Percentiles rank a stretch among this genome's conserved stretches.
phyloP scores from a whole-genome alignment of 2,888 invertebrate genomes.

The Noctua comes region DNA sequence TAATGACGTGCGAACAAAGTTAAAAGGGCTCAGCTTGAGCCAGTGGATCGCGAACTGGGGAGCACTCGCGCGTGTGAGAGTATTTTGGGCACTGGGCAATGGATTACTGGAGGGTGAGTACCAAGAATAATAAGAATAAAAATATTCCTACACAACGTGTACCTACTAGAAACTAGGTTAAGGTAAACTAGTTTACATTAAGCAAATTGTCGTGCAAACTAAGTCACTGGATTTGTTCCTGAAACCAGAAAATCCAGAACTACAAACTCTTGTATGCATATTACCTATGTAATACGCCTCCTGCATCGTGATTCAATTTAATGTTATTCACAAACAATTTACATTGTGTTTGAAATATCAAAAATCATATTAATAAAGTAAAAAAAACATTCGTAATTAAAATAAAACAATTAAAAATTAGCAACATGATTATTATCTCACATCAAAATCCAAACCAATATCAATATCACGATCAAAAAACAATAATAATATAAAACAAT shows the following conservation, averaged over 20 bases:
- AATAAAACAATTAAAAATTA: no score
- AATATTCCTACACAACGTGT: background rate
- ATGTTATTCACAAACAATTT: no score
- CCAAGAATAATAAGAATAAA: slow-evolving; percentile 1
- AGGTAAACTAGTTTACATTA: slow-evolving; percentile 5
- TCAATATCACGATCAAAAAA: no score
- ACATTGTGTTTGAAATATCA: no score
- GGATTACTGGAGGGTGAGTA: slow-evolving; percentile 9
- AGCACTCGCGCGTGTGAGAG: background rate
- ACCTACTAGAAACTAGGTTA: background rate
- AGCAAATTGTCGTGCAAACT: background rate
- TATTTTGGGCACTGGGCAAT: slow-evolving; percentile 40
- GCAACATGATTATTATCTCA: no score
- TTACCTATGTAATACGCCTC: background rate
- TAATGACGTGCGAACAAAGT: slow-evolving; percentile 64
- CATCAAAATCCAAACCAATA: no score
- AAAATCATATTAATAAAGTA: no score
- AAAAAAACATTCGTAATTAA: no score
- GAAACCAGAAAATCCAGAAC: background rate
- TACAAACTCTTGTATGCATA: background rate
- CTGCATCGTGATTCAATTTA: no score
- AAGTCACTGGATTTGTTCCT: background rate
- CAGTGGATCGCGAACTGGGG: slow-evolving; percentile 61
- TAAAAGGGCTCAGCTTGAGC: slow-evolving; percentile 63
- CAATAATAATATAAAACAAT: no score